Percentiles rank a stretch among this genome's conserved stretches.
Evolutionary conservation across 2,888 invertebrate species (phyloP).

Genomic region (Malthinus flaveolus): DNA sequence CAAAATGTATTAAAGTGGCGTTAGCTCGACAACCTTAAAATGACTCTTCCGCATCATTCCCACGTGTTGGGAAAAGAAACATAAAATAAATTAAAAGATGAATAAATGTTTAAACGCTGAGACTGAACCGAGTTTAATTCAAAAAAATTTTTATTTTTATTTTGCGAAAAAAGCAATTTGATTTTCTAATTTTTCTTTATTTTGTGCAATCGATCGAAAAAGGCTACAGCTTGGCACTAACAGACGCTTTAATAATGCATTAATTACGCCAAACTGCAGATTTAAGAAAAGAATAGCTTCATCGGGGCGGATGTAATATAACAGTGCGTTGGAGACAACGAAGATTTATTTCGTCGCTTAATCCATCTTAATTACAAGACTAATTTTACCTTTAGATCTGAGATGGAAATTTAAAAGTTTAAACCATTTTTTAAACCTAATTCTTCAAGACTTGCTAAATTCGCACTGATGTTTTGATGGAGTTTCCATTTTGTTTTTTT

Average conservation of each 20-base stretch:
- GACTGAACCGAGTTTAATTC: too few species aligned
- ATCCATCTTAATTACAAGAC: constrained; percentile 45
- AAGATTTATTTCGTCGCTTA: constrained; percentile 44
- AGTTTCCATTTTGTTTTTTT: too few species aligned
- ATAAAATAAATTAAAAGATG: too few species aligned
- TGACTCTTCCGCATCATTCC: neutral
- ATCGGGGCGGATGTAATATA: constrained; percentile 42
- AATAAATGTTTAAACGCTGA: too few species aligned
- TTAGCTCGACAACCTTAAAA: neutral
- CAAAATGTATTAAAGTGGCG: neutral
- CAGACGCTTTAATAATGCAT: constrained; percentile 40
- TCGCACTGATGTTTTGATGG: too few species aligned
- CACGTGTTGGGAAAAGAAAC: too few species aligned
- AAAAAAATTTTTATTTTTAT: neutral
- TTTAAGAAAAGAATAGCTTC: constrained; percentile 40
- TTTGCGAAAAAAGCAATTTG: neutral
- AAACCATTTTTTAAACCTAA: constrained; percentile 1
- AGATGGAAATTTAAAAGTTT: constrained; percentile 10
- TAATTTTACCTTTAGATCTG: constrained; percentile 40
- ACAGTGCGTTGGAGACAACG: constrained; percentile 38
- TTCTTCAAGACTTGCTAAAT: neutral
- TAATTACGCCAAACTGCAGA: constrained; percentile 46
- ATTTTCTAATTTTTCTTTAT: constrained; percentile 3
- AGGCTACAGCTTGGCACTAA: constrained; percentile 40
- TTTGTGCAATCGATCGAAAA: constrained; percentile 13